These are phyloP conservation scores for Porites divaricata DNA, from an alignment of 92 coral and sea anemone genomes.

Conservation along the genomic window DNA sequence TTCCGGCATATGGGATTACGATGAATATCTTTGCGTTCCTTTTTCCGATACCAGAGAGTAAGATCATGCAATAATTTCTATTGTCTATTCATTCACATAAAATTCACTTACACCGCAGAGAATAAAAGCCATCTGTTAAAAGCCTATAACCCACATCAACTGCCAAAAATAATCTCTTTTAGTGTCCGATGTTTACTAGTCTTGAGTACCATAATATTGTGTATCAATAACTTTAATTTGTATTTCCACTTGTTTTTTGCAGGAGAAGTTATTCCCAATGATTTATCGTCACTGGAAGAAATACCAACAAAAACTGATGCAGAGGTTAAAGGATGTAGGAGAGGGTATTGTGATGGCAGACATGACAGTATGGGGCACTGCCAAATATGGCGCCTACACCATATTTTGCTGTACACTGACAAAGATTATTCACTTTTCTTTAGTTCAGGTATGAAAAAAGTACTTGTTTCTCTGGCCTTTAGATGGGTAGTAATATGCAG, in stretches of 20 bases:
- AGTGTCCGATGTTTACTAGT: background rate
- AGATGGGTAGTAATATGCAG: no score
- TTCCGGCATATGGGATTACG: conserved; percentile 61
- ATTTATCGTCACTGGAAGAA: conserved; percentile 47
- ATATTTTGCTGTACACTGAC: conserved; percentile 55
- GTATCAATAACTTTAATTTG: background rate
- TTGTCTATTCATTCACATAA: no score
- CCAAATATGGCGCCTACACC: conserved; percentile 56
- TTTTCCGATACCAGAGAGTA: conserved; percentile 62
- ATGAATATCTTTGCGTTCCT: conserved; percentile 47
- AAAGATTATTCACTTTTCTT: conserved; percentile 39
- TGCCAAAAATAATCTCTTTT: no score
- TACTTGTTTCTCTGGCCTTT: no score
- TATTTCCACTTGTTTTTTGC: background rate
- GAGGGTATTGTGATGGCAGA: conserved; percentile 49
- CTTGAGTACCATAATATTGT: background rate
- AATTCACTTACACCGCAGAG: no score
- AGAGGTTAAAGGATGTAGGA: conserved; percentile 35
- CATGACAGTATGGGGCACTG: conserved; percentile 64
- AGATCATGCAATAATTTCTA: background rate
- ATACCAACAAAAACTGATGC: conserved; percentile 28
- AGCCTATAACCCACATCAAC: no score
- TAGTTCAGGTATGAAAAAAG: conserved; percentile 20
- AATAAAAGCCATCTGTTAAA: no score
- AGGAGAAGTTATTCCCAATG: conserved; percentile 45